Percentiles rank a stretch among this genome's conserved stretches.
phyloP scores from a whole-genome alignment of 2,113 vertebrate genomes.

The Bos taurus region ARS-UCD2.0 NC_037329.1:11342501-11343000 shows the following conservation, averaged over 20 bases:
- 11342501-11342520: too few relatives aligned
- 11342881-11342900: accelerated
- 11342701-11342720: background rate
- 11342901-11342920: background rate
- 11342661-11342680: background rate
- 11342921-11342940: background rate
- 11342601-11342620: too few relatives aligned
- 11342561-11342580: too few relatives aligned
- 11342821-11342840: background rate
- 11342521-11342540: too few relatives aligned
- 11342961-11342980: background rate
- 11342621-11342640: too few relatives aligned
- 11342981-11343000: background rate
- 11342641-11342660: too few relatives aligned
- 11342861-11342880: background rate
- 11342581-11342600: too few relatives aligned
- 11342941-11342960: background rate
- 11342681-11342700: background rate
- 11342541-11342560: too few relatives aligned
- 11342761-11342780: background rate
- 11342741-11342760: background rate
- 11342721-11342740: background rate
- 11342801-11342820: background rate
- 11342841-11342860: background rate
- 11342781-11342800: background rate